A percentile compares a stretch with the other conserved stretches of the same genome.
phyloP scores from a whole-genome alignment of 2,797 vertebrate genomes.

The Leptodactylus fallax region DNA sequence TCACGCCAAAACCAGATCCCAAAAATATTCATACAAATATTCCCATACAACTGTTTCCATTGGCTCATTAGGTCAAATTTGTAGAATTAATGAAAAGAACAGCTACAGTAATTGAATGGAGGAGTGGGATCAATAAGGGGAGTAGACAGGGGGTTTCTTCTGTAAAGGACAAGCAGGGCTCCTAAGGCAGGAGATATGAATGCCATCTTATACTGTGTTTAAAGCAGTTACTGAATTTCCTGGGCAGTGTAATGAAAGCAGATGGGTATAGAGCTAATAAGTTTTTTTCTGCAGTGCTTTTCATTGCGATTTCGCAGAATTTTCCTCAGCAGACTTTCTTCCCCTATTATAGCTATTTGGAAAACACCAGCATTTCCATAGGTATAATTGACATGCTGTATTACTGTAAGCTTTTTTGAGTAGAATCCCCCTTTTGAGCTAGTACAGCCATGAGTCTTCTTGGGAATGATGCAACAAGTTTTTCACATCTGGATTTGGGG shows the following conservation, averaged over 20 bases:
- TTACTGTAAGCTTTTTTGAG: no score
- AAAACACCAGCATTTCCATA: no score
- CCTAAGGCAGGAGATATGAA: not conserved
- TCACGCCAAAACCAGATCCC: not conserved
- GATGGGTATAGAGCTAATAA: not conserved
- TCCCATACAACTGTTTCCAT: no score
- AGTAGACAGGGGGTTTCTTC: not conserved
- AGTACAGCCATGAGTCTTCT: no score
- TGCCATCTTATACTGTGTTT: not conserved
- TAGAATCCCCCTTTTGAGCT: no score
- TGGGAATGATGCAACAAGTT: no score
- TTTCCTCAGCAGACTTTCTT: no score
- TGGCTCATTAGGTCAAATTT: not conserved
- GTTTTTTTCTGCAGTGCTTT: no score
- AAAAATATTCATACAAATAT: not conserved
- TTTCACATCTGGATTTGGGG: no score
- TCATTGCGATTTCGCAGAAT: no score
- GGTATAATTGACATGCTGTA: no score
- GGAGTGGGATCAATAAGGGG: not conserved
- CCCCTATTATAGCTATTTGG: no score
- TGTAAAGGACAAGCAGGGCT: not conserved
- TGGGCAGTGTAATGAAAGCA: not conserved
- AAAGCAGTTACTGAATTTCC: not conserved
- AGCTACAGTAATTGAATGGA: not conserved
- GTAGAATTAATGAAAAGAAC: not conserved